Evolutionary conservation across 2,797 vertebrate genomes (phyloP).

Genomic region (Lophura swinhoii): DNA sequence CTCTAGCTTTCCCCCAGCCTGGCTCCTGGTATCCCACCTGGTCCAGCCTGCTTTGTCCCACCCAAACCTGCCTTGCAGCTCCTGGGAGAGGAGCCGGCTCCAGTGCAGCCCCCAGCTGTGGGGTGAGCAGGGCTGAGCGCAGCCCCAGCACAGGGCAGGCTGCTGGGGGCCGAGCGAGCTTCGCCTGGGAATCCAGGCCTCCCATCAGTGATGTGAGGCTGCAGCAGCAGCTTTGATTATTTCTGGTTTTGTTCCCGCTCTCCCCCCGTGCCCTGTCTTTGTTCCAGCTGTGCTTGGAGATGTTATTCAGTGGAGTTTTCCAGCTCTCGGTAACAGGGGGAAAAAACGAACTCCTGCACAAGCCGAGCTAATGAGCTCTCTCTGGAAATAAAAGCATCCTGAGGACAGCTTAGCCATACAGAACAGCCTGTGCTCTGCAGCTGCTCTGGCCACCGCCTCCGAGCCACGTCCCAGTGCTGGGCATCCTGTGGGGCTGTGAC

Average conservation of each 20-base stretch:
- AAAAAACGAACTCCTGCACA: constrained; percentile 18
- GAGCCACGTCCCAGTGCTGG: neutral
- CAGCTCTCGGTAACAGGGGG: constrained; percentile 1
- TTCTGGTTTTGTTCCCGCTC: constrained; percentile 10
- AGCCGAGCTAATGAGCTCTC: constrained; percentile 72
- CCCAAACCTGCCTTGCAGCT: neutral
- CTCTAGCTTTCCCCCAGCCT: neutral
- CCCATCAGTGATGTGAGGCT: neutral
- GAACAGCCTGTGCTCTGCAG: constrained; percentile 22
- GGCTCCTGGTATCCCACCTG: neutral
- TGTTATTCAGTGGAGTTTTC: constrained; percentile 43
- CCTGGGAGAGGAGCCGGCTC: neutral
- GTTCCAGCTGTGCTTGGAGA: neutral
- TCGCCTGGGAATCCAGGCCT: neutral
- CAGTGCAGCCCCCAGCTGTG: rapidly evolving
- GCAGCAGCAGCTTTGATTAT: constrained; percentile 47
- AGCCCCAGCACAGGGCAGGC: rapidly evolving
- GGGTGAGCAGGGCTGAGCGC: neutral
- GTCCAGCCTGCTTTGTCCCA: neutral
- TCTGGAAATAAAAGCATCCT: constrained; percentile 64
- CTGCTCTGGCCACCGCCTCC: neutral
- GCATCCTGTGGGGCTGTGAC: neutral
- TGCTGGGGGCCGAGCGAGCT: neutral
- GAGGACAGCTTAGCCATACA: constrained; percentile 40
- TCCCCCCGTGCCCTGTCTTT: neutral